phyloP scores from a whole-genome alignment of 2,888 invertebrate genomes.

The Callimorpha dominula region DNA sequence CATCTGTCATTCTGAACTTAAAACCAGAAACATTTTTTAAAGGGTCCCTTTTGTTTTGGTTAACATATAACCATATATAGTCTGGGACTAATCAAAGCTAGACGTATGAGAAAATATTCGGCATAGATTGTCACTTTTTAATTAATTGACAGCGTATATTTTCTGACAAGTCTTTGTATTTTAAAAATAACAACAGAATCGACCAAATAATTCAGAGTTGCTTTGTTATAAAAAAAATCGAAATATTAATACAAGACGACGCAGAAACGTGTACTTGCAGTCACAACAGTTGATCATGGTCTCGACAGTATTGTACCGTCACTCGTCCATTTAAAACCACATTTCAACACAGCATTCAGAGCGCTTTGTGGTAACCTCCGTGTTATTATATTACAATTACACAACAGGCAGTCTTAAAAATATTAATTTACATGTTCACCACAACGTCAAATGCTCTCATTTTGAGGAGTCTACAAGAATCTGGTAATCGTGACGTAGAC shows the following conservation, averaged over 20 bases:
- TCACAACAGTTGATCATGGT: neutral
- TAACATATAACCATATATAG: neutral
- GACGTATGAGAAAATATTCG: neutral
- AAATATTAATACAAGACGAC: neutral
- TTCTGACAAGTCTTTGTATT: neutral
- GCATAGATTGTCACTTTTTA: neutral
- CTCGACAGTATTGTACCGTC: slow-evolving; percentile 1
- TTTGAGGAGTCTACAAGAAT: slow-evolving; percentile 7
- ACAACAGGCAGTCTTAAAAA: slow-evolving; percentile 13
- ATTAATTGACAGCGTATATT: neutral
- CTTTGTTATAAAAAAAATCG: no score
- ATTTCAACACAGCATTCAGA: neutral
- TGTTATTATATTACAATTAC: slow-evolving; percentile 12
- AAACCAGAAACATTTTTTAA: neutral
- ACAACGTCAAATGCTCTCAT: slow-evolving; percentile 2
- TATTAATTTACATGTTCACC: slow-evolving; percentile 4
- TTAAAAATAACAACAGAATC: neutral
- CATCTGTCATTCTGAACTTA: neutral
- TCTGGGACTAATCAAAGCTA: neutral
- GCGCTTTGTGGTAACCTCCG: neutral
- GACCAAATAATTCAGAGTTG: neutral
- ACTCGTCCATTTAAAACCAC: neutral
- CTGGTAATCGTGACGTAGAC: neutral
- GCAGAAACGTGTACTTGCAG: neutral
- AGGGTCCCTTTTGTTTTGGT: neutral